Conservation (phyloP, 2,888 invertebrate genomes). For the Drosophila kuntzei region DNA sequence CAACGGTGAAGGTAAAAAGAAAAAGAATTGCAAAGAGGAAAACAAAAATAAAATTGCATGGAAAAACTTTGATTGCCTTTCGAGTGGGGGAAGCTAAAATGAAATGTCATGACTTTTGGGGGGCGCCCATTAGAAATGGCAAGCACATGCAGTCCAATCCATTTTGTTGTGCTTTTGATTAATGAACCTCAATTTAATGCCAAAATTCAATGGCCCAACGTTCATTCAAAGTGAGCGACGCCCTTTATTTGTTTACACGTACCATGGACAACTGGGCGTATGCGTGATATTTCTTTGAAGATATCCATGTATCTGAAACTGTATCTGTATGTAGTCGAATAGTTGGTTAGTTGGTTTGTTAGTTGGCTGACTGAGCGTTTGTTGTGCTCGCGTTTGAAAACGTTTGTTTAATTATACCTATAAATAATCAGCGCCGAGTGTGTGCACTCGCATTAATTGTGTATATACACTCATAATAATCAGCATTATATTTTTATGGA, state of each 20-base stretch:
- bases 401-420: constrained; percentile 76
- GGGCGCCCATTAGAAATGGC: constrained; percentile 59
- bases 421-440: constrained; percentile 71
- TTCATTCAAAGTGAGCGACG: constrained; percentile 26
- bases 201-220: constrained; percentile 35
- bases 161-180: constrained; percentile 57
- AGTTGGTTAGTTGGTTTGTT: constrained; percentile 20
- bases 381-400: constrained; percentile 49
- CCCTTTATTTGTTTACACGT: constrained; percentile 45
- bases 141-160: constrained; percentile 53
- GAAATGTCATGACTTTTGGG: constrained; percentile 66
- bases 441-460: constrained; percentile 67
- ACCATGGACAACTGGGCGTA: constrained; percentile 49
- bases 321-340: constrained; percentile 8
- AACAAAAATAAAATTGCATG: constrained; percentile 43
- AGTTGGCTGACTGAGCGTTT: constrained; percentile 42
- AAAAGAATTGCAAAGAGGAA: constrained; percentile 3
- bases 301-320: constrained; percentile 12
- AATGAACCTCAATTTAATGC: constrained; percentile 72
- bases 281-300: constrained; percentile 49
- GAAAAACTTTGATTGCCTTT: constrained; percentile 66
- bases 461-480: constrained; percentile 66
- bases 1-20: constrained; percentile 15
- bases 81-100: constrained; percentile 10
- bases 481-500: constrained; percentile 42